Conservation (phyloP, 2,797 vertebrate species). For the Acanthurus lineatus region DNA sequence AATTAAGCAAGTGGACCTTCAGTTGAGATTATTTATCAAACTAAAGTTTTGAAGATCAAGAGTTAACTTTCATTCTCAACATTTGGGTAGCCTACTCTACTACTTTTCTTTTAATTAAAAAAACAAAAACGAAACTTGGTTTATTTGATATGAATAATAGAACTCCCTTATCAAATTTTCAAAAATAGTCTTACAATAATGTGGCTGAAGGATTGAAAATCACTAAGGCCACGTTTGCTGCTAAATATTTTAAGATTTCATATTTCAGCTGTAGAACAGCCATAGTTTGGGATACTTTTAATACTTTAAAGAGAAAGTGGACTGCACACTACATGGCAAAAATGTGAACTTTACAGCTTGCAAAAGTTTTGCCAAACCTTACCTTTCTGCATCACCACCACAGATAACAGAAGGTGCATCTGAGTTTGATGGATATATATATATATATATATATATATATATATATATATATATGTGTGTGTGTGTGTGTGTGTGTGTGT, state of each 20-base stretch:
- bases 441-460: no score
- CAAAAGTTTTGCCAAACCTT: background rate
- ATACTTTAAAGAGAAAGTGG: background rate
- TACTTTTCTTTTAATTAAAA: no score
- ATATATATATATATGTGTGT: no score
- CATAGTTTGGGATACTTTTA: no score
- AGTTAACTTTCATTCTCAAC: background rate
- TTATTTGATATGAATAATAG: no score
- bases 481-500: no score
- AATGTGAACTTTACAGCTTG: slow-evolving; percentile 33
- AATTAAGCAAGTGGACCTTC: background rate
- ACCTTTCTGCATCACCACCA: background rate
- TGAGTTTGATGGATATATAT: slow-evolving; percentile 5
- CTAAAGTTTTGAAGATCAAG: slow-evolving; percentile 1
- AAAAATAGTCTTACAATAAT: no score
- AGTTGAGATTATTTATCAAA: slow-evolving; percentile 4
- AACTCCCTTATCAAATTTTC: no score
- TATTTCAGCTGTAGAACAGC: slow-evolving; percentile 12
- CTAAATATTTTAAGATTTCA: background rate
- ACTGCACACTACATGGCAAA: slow-evolving; percentile 11
- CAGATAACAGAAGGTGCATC: slow-evolving; percentile 19
- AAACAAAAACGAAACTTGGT: no score
- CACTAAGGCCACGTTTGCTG: background rate
- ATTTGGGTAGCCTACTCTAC: background rate
- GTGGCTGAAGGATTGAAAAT: background rate